These are phyloP conservation scores for Porites rus DNA, from an alignment of 92 coral and sea anemone genomes.

Conservation along the genomic window DNA sequence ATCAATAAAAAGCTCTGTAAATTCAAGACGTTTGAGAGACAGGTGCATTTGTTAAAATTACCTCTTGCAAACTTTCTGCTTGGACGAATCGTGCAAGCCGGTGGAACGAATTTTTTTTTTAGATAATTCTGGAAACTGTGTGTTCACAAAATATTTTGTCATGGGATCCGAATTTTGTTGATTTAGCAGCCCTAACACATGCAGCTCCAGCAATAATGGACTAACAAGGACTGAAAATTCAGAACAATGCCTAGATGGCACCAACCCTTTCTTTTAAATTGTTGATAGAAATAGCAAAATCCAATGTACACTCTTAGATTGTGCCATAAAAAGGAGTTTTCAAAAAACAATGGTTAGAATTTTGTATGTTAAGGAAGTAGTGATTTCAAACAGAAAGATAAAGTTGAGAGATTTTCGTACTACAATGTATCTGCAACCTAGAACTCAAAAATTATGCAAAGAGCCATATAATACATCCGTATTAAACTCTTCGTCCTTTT, in stretches of 20 bases:
- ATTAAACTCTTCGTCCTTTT: background rate
- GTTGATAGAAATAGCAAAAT: background rate
- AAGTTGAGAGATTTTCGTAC: too few species aligned
- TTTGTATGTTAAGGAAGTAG: too few species aligned
- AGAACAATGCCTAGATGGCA: background rate
- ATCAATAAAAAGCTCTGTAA: background rate
- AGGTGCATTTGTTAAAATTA: slow-evolving; percentile 5
- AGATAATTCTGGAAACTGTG: background rate
- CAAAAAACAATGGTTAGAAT: too few species aligned
- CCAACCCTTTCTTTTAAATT: background rate
- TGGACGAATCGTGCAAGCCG: background rate
- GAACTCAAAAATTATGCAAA: too few species aligned
- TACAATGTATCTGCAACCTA: too few species aligned
- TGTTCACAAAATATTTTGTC: background rate
- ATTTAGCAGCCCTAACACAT: background rate
- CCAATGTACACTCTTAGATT: background rate
- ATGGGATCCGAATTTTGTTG: background rate
- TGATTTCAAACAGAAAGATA: too few species aligned
- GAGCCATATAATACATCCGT: too few species aligned
- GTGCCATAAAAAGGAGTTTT: background rate
- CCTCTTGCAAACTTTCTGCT: background rate
- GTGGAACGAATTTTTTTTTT: background rate
- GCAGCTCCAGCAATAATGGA: slow-evolving; percentile 11
- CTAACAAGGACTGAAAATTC: background rate
- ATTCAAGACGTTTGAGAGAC: background rate